Conservation (phyloP, 2,888 invertebrate species). For the Andrena minutula region DNA sequence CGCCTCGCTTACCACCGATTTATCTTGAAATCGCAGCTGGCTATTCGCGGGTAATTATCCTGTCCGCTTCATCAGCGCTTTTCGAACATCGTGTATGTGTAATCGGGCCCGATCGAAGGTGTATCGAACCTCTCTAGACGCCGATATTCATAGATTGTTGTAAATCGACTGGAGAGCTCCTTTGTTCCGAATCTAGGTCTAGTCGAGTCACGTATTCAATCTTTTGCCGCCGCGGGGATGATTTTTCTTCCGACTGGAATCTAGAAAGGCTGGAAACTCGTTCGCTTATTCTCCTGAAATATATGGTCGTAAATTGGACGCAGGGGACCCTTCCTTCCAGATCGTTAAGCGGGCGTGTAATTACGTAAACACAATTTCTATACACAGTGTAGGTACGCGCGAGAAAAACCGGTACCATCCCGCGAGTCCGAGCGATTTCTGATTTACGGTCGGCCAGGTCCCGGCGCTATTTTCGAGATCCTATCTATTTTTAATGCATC, state of each 20-base stretch:
- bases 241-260: background rate
- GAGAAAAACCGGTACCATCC: conserved; percentile 31
- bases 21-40: conserved; percentile 36
- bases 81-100: background rate
- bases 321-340: conserved; percentile 21
- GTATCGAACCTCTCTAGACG: too few relatives aligned
- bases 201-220: background rate
- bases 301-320: conserved; percentile 31
- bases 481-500: conserved; percentile 62
- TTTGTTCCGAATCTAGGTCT: background rate
- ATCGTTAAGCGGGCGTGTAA: conserved; percentile 53
- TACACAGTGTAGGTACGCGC: background rate
- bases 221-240: background rate
- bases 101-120: background rate
- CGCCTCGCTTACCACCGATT: conserved; percentile 11
- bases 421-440: conserved; percentile 62
- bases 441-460: conserved; percentile 71
- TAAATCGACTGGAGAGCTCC: too few relatives aligned
- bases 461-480: conserved; percentile 62
- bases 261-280: background rate
- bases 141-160: too few relatives aligned
- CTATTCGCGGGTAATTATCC: conserved; percentile 41
- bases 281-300: conserved; percentile 19
- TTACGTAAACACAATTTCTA: conserved; percentile 63
- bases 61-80: conserved; percentile 21